Evolutionary conservation across 2,113 vertebrate genomes (phyloP).

Genomic region (Takifugu flavidus): DNA sequence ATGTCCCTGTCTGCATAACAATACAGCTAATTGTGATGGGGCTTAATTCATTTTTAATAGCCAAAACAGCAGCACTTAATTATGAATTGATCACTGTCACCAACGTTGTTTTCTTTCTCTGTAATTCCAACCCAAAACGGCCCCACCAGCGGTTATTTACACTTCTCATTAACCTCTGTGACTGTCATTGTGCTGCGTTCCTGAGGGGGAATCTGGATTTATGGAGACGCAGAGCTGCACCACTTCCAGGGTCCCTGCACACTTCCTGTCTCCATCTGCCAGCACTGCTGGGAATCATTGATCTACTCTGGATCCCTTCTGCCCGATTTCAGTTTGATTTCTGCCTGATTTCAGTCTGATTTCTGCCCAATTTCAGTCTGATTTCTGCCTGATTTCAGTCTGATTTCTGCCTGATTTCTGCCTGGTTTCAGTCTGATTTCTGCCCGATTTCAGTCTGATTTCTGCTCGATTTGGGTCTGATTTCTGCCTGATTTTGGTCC

Average conservation of each 20-base stretch:
- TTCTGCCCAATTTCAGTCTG: no score
- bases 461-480: no score
- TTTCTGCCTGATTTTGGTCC: no score
- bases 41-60: slow-evolving; percentile 78
- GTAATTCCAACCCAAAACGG: slow-evolving; percentile 72
- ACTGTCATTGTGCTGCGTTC: slow-evolving; percentile 59
- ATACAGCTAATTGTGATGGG: slow-evolving; percentile 65
- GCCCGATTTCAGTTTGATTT: no score
- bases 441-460: no score
- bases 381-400: no score
- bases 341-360: no score
- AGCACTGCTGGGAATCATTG: no score
- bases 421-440: no score
- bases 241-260: slow-evolving; percentile 64
- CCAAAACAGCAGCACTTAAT: slow-evolving; percentile 73
- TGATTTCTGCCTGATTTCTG: no score
- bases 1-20: slow-evolving; percentile 68
- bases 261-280: no score
- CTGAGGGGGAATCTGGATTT: slow-evolving; percentile 73
- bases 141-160: slow-evolving; percentile 78
- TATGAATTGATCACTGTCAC: slow-evolving; percentile 74
- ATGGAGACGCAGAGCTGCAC: slow-evolving; percentile 52
- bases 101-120: slow-evolving; percentile 31
- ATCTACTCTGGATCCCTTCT: no score
- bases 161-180: slow-evolving; percentile 80